phyloP scores from a whole-genome alignment of 2,888 invertebrate genomes.

The Archips crataeganus region DNA sequence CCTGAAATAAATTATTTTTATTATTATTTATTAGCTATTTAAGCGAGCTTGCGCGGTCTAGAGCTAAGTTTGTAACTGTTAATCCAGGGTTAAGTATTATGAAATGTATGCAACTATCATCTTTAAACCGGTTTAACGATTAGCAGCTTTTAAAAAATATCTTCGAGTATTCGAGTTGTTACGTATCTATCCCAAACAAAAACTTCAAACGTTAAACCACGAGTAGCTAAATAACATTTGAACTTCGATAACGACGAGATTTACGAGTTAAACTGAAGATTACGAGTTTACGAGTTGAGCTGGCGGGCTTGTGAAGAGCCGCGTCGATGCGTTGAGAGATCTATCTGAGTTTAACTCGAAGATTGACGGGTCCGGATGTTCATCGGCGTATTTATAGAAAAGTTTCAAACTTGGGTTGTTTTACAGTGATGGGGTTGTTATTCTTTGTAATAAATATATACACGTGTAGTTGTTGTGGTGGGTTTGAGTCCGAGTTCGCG shows the following conservation, averaged over 20 bases:
- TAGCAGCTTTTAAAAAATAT: no score
- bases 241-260: slow-evolving; percentile 29
- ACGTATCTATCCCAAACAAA: not conserved
- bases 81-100: no score
- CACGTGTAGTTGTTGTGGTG: no score
- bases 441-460: not conserved
- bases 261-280: slow-evolving; percentile 35
- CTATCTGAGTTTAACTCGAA: slow-evolving; percentile 30
- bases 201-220: slow-evolving; percentile 8
- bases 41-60: no score
- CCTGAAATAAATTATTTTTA: no score
- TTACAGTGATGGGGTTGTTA: slow-evolving; percentile 7
- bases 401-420: slow-evolving; percentile 24
- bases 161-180: not conserved
- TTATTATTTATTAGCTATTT: no score
- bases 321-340: slow-evolving; percentile 34
- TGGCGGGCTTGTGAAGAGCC: slow-evolving; percentile 42
- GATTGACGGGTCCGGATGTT: slow-evolving; percentile 48
- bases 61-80: no score
- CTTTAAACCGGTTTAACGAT: no score
- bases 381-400: slow-evolving; percentile 42
- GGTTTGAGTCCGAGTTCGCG: no score
- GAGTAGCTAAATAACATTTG: slow-evolving; percentile 22
- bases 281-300: slow-evolving; percentile 30
- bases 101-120: no score